phyloP scores from a whole-genome alignment of 2,888 invertebrate genomes.

The Elysia crispata region DNA sequence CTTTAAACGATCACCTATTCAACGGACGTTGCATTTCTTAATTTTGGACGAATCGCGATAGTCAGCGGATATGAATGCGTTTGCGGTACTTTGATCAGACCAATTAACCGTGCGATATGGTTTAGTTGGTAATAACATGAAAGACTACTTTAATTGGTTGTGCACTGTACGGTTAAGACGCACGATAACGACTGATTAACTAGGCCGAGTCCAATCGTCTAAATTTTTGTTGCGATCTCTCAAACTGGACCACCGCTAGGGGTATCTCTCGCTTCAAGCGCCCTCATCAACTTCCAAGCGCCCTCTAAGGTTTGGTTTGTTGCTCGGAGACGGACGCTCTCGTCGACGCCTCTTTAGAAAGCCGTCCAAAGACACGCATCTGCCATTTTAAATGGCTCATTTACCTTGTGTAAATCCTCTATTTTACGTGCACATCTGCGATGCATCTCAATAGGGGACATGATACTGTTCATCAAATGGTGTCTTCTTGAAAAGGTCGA shows the following conservation, averaged over 20 bases:
- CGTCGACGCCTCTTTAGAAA: background rate
- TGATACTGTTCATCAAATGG: background rate
- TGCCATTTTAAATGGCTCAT: background rate
- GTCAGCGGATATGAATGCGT: no score
- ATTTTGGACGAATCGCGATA: no score
- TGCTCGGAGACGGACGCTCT: conserved; percentile 46
- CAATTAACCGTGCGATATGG: no score
- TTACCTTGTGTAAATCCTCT: background rate
- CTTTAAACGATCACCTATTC: no score
- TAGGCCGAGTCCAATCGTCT: no score
- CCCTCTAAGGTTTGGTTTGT: conserved; percentile 55
- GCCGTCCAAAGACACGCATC: background rate
- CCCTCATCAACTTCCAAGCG: conserved; percentile 62
- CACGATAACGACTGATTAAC: no score
- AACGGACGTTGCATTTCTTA: no score
- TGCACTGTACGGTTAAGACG: no score
- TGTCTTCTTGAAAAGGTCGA: background rate
- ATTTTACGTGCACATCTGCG: background rate
- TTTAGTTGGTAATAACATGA: no score
- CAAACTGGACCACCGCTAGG: conserved; percentile 48
- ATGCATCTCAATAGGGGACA: background rate
- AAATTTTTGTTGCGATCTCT: no score
- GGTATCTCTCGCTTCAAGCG: conserved; percentile 56
- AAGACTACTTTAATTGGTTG: no score
- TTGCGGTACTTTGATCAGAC: no score